Evolutionary conservation across 2,113 vertebrate species (phyloP), one percentile per base, ranked within the genome.

Genomic region (Barbus barbus): DNA sequence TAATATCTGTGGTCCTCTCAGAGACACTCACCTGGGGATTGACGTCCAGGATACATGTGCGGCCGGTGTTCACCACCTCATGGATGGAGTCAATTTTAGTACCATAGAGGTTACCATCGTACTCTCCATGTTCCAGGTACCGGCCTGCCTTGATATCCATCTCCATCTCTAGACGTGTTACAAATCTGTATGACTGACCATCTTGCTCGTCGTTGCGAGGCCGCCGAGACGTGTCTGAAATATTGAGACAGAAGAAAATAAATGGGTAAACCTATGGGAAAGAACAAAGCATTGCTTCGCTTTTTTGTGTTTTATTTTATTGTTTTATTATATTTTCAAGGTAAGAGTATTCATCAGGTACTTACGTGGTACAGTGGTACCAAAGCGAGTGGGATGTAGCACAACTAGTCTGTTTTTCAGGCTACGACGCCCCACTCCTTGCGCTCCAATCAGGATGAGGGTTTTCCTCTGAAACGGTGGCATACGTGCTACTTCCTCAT

Each of bases 51-150:
- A 99, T 99, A 91, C 98, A 99, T 69, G 96, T 98, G 81, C 96
- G 93, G 86, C 97, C 97, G 0, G 96, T 95, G 82, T 94, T 93
- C 87, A 98, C 96, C 89, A 99, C 98, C 90, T 98, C 96, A 44
- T 97, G 97, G 88, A 99, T 98, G 88, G 98, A 98, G 85, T 98
- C 96, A 0, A 99, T 99, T 92, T 98, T 99, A 36, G 98, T 99
- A 87, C 98, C 98, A 56, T 99, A 99, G 77, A 99, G 96, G 91
- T 99, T 99, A 58, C 97, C 97, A 85, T 99, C 98, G 7, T 99
- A 99, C 85, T 99, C 98, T 5, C 98, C 98, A 82, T 99, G 97
- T 90, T 99, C 98, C 92, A 99, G 92, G 86, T 97, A 99, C 48
- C 96, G 96, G 22, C 98, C 96, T 48, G 94, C 95, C 90, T 97